A percentile compares a stretch with the other conserved stretches of the same genome.
Evolutionary conservation across 2,797 vertebrate genomes (phyloP).

Genomic region (Coregonus sp.): DNA sequence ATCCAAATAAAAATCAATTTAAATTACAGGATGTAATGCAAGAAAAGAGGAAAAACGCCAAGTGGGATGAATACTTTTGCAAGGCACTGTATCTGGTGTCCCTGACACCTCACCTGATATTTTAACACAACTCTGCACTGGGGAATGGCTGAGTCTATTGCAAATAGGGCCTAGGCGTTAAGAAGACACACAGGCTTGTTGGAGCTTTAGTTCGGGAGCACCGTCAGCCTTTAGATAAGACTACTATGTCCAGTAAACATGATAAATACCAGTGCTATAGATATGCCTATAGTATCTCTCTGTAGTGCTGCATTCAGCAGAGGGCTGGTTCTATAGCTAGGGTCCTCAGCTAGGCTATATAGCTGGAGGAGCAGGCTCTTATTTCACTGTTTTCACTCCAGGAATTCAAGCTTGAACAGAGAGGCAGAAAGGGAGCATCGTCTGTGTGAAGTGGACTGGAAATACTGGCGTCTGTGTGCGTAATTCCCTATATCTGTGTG

Average conservation of each 20-base stretch:
- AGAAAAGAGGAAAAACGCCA: too few species aligned
- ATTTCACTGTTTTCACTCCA: constrained; percentile 47
- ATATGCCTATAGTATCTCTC: not conserved
- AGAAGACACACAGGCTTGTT: not conserved
- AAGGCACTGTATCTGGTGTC: not conserved
- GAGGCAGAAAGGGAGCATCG: not conserved
- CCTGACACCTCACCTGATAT: constrained; percentile 1
- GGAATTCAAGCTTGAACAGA: constrained; percentile 23
- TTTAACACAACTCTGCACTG: not conserved
- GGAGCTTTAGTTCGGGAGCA: not conserved
- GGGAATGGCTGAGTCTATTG: constrained; percentile 6
- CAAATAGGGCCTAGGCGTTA: not conserved
- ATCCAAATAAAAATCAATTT: too few species aligned
- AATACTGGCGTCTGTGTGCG: constrained; percentile 6
- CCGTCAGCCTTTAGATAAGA: not conserved
- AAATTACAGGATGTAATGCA: too few species aligned
- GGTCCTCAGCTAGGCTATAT: constrained; percentile 6
- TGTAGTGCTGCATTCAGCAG: not conserved
- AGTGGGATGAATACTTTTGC: too few species aligned
- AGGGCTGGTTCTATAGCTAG: not conserved
- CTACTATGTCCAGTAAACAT: constrained; percentile 1
- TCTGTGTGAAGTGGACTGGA: constrained; percentile 39
- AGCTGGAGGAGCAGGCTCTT: constrained; percentile 42
- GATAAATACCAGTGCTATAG: not conserved
- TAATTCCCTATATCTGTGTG: not conserved